phyloP scores from a whole-genome alignment of 2,113 vertebrate genomes.

The human (Homo sapiens) region DNA sequence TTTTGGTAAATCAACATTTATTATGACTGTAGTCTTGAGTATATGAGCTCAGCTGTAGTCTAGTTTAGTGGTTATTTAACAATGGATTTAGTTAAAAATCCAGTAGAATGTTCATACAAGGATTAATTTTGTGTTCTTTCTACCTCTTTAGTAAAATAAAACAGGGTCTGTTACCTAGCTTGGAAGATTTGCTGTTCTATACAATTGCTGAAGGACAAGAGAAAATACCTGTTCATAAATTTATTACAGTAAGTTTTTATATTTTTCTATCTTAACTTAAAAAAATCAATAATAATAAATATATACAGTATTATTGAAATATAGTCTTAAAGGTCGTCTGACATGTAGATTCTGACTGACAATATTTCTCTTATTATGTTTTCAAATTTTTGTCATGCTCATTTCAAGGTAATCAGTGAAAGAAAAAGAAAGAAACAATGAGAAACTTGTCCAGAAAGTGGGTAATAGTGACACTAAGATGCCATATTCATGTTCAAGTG shows the following conservation, averaged over 20 bases:
- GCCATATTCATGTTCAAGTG: slow-evolving; percentile 38
- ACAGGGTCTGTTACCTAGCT: slow-evolving; percentile 95
- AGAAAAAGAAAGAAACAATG: slow-evolving; percentile 71
- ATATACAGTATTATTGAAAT: neutral
- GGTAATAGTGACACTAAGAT: slow-evolving; percentile 60
- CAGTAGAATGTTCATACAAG: neutral
- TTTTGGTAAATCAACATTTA: slow-evolving; percentile 3
- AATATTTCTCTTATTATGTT: slow-evolving; percentile 63
- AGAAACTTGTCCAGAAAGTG: slow-evolving; percentile 69
- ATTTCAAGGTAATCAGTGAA: slow-evolving; percentile 74
- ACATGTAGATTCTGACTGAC: slow-evolving; percentile 52
- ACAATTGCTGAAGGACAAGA: slow-evolving; percentile 99
- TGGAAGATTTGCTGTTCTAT: slow-evolving; percentile 99
- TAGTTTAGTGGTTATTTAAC: slow-evolving; percentile 17
- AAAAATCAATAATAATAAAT: slow-evolving; percentile 6
- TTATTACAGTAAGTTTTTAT: slow-evolving; percentile 94
- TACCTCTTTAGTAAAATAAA: slow-evolving; percentile 90
- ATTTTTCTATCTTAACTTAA: neutral
- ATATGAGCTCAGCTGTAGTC: neutral
- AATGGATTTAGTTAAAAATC: slow-evolving; percentile 27
- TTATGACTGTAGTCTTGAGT: neutral
- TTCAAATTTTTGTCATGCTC: slow-evolving; percentile 68
- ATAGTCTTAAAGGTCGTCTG: slow-evolving; percentile 46
- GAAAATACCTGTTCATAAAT: slow-evolving; percentile 98
- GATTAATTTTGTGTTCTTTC: slow-evolving; percentile 71